Evolutionary conservation across 2,888 invertebrate genomes (phyloP), one percentile per base, ranked within the genome.

Genomic region (Alviniconcha strummeri): DNA sequence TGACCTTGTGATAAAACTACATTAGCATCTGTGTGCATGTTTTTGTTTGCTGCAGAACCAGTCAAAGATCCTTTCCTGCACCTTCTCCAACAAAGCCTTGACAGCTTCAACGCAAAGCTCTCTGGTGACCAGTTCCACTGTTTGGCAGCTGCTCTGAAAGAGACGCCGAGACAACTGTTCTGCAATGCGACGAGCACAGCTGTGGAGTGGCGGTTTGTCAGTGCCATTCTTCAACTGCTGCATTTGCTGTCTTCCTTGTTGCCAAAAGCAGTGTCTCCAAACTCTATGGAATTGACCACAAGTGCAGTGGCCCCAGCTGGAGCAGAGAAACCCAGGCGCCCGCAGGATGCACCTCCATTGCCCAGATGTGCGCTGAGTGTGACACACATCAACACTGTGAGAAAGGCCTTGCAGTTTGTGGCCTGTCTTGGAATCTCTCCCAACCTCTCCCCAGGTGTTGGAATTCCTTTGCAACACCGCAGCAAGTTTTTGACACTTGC

Each of bases 391-490:
- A 96, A 95, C 92, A 93, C 94, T n/a, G 90, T 97, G 7, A 94
- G 95, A 90, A 94, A 94, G 75, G 94, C 95, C 88, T 94, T 96
- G 87, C 95, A 96, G 92, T 94, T 96, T 86, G 91, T 96, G 75
- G 94, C 95, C 55, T 95, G 95, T 69, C 93, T 97, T 85, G 97
- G 96, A 77, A 94, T 97, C 84, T 94, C 95, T 85, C 95, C 96
- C 17, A 95, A 96, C 91, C 93, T 97, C 60, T 94, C 96, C 88
- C 95, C 96, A 60, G 96, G 96, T 2, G 94, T 96, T 76, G 96
- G 96, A 60, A 93, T 96, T 85, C 94, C 94, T 7, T 81, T 94
- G 56, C 83, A 84, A 52, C 80, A 85, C 17, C 79, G 85, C 11
- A 77, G 56, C 54, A 75, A 15, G 74, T 52, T 17, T 11, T 55